Base-by-base conservation (phyloP, 2,888 invertebrate genomes). In the Athripsodes cinereus region DNA sequence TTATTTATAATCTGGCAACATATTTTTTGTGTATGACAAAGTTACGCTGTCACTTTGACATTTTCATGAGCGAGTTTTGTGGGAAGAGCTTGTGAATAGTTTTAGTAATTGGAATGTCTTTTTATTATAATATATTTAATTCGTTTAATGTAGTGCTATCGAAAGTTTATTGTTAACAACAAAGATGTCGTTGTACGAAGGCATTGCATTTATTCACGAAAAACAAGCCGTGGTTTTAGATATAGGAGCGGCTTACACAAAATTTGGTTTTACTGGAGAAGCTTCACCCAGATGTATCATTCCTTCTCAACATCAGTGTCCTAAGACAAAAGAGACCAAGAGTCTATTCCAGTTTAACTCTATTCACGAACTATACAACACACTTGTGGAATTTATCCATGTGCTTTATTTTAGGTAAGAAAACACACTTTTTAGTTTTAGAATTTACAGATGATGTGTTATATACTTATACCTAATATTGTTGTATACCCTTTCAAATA, bases 251-350 rank as follows among this genome's bases (percentile, higher is more conserved):
- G 92, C 92, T 19, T 96, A 91, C 69, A 95, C 96, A 1, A 96
- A 96, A 74, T 89, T 93, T 72, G 96, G 96, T 22, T 93, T 96
- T 74, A 90, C 92, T 22, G 92, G 92, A 10, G 96, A 97, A 74
- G 81, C 86, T 52, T 85, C 88, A 35, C 96, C 96, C 22, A 80
- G 96, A 65, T 90, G 90, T 69, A 94, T 97, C 62, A 84, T 96
- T 62, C 85, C 86, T 52, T 87, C 92, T 0, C 85, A 88, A 71
- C 83, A 90, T 48, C 85, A 82, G 71, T 84, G 87, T 67, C 76
- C 86, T 1, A 79, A 81, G 53, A 82, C 83, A 51, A 83, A 84
- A 8, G 69, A 78, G 60, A 70, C 79, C 11, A 80, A 83, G 64
- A 81, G 80, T 57, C 79, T 93, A 3, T 81, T 83, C 65, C 83